A percentile compares a stretch with the other conserved stretches of the same genome.
Evolutionary conservation across 2,888 invertebrate genomes (phyloP).

Genomic region (Yponomeuta evonymella): DNA sequence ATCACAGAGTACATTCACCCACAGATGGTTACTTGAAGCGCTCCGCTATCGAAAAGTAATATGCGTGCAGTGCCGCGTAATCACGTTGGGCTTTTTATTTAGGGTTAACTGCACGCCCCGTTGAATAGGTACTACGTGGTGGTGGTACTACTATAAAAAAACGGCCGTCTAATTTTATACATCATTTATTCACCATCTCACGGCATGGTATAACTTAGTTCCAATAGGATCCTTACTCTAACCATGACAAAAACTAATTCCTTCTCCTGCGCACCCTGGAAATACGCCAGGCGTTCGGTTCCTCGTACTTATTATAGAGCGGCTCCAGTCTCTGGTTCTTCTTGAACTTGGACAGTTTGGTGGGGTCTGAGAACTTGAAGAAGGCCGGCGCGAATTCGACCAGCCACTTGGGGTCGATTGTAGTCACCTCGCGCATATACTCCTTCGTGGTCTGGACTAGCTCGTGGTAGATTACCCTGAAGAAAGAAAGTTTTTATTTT

Average conservation of each 20-base stretch:
- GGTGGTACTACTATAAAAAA: no score
- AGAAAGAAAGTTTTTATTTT: slow-evolving; percentile 26
- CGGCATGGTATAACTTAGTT: no score
- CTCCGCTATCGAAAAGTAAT: no score
- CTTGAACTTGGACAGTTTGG: slow-evolving; percentile 98
- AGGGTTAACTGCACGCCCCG: no score
- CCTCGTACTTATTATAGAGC: slow-evolving; percentile 98
- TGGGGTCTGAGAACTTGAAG: slow-evolving; percentile 99
- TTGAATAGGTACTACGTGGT: no score
- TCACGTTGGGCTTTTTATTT: no score
- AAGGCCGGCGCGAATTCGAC: slow-evolving; percentile 99
- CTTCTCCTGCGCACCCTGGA: slow-evolving; percentile 91
- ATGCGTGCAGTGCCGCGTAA: no score
- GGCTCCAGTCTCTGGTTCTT: slow-evolving; percentile 99
- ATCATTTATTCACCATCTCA: not conserved
- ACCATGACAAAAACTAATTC: slow-evolving; percentile 72
- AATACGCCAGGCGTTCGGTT: slow-evolving; percentile 99
- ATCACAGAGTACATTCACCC: no score
- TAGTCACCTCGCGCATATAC: slow-evolving; percentile 98
- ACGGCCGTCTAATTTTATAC: not conserved
- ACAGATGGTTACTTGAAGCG: no score
- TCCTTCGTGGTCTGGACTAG: slow-evolving; percentile 99
- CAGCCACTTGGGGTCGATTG: slow-evolving; percentile 98
- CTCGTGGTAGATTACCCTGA: slow-evolving; percentile 98
- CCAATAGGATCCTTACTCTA: not conserved